Evolutionary conservation across 2,797 vertebrate genomes (phyloP), one percentile per base, ranked within the genome.

Genomic region (Phyllotis vaccarum): DNA sequence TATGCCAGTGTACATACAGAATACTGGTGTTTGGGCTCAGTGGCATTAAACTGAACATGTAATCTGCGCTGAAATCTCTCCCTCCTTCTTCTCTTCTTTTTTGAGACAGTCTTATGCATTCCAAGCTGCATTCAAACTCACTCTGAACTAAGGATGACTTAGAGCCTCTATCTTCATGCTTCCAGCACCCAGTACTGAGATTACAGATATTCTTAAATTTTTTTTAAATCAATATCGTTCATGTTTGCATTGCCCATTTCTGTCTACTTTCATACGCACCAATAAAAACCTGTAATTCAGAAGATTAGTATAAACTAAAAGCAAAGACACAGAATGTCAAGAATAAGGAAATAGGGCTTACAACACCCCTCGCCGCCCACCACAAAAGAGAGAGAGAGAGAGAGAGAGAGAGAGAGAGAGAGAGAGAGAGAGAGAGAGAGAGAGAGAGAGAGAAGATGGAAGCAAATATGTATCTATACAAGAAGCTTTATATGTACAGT

Each of bases 221-320:
- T 58, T 86, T 87, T 56, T 70, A 56, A 81, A 68, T 34, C 46
- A 83, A 68, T 16, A 27, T 43, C 89, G 78, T 79, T 89, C 54
- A 85, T 93, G 85, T 5, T 54, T 81, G 10, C 70, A 89, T 21
- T 92, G 27, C 34, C 83, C 64, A 52, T 8, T 94, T 94, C 49
- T 40, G 27, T 66, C 17, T 75, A 93, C 14, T 56, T 66, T 74
- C 49, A 74, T 29, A 91, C 75, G 40, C 29, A 93, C 29, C 82
- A 95, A 83, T 52, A 95, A 89, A 97, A 95, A 64, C 7, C 12
- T 90, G 83, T 81, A 60, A 78, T 88, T 46, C 68, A 27, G 31
- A 94, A 90, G 90, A 9, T 21, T 72, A 72, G 34, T 74, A 76
- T 88, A 72, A 91, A 92, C 66, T 72, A 89, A 93, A 89, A 74